Evolutionary conservation across 2,113 vertebrate genomes (phyloP), one percentile per base, ranked within the genome.

Genomic region (Dasyurus viverrinus): DNA sequence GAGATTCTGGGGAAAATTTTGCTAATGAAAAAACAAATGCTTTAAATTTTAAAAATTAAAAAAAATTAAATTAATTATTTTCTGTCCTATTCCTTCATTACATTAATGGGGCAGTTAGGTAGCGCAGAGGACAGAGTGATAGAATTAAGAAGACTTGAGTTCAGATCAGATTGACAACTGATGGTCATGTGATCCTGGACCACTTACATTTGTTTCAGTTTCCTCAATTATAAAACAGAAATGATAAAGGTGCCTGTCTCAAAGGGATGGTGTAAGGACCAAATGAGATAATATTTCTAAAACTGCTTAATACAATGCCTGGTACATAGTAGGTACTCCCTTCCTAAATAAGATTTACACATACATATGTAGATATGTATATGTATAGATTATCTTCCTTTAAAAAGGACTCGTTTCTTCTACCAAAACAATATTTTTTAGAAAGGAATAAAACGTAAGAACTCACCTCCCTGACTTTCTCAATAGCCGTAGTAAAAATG

Each of bases 391-490:
- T 25, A 1, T 76, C 54, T 68, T 54, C 54, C 42, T 52, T 57
- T 53, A 22, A 92, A 93, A 30, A 46, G 12, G 42, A 24, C 53
- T 57, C 16, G 91, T 50, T 30, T 52, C 52, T 24, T 94, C 91
- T 26, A n/a, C 23, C 25, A 90, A 90, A 50, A 52, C 27, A 90
- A 57, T 25, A 47, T 25, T 30, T 0, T 3, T 14, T 1, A 84
- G 90, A 89, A 90, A 96, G 93, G 2, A 1, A 27, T 0, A 92
- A 92, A 90, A n/a, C 53, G 26, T 57, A 57, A 54, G 54, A 93
- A 68, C 99, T 99, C 97, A 99, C 99, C 99, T 99, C 99, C 98
- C 99, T 98, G 97, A 98, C 98, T 98, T 99, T 99, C 98, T 99
- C 99, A 94, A 99, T 93, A 89, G 99, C 99, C 50, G 99, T 99